Percentiles rank a stretch among this genome's conserved stretches.
Conservation (phyloP, 2,113 vertebrate genomes). For the Anhinga anhinga region DNA sequence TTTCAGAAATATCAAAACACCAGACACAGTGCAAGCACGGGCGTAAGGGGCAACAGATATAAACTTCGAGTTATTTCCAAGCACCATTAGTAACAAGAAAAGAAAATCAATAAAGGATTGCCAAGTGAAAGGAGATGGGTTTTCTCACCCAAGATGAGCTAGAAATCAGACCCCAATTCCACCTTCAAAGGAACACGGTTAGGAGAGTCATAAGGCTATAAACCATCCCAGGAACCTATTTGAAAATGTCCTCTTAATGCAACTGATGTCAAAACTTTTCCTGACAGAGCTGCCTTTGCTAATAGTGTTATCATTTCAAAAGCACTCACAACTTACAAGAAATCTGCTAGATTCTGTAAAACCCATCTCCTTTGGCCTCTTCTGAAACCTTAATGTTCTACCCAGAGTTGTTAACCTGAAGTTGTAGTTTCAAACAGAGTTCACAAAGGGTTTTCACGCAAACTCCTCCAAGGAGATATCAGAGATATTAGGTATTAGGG, state of each 20-base stretch:
- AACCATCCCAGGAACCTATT: not conserved
- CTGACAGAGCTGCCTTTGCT: not conserved
- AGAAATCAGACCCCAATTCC: not conserved
- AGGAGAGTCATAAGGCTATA: not conserved
- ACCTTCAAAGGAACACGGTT: not conserved
- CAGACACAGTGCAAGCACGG: conserved; percentile 4
- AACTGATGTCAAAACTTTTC: not conserved
- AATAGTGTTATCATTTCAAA: not conserved
- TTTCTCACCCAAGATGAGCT: not conserved
- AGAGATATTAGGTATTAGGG: not conserved
- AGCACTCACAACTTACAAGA: not conserved
- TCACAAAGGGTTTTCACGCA: not conserved
- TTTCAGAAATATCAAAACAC: conserved; percentile 37
- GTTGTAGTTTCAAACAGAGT: not conserved
- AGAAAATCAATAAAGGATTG: conserved; percentile 6
- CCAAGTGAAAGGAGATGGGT: not conserved
- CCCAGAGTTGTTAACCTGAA: not conserved
- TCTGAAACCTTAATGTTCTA: not conserved
- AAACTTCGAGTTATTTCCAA: not conserved
- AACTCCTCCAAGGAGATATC: not conserved
- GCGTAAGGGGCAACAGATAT: not conserved
- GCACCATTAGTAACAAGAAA: conserved; percentile 1
- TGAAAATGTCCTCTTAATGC: not conserved
- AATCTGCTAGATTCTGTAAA: not conserved
- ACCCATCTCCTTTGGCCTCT: not conserved